Evolutionary conservation across 2,888 invertebrate genomes (phyloP).

Genomic region (Tethea ocularis): DNA sequence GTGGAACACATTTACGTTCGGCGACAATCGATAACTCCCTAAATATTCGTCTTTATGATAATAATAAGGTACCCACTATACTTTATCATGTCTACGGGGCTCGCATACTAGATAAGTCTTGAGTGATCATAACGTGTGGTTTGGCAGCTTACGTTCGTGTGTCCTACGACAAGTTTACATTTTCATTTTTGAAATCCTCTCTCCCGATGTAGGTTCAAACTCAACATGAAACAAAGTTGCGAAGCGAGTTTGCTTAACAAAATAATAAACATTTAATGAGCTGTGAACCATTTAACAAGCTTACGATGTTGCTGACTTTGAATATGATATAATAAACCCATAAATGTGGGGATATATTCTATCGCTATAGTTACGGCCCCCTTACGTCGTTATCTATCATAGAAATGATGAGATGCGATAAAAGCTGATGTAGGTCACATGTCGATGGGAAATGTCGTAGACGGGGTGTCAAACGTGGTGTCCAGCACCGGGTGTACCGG

Average conservation of each 20-base stretch:
- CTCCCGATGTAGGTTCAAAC: neutral
- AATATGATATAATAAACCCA: neutral
- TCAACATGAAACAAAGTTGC: neutral
- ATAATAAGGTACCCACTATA: neutral
- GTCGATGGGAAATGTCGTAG: constrained; percentile 34
- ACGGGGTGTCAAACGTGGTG: constrained; percentile 17
- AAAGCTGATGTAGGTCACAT: constrained; percentile 56
- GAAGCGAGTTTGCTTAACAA: neutral
- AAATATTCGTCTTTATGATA: constrained; percentile 2
- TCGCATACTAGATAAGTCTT: neutral
- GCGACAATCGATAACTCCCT: constrained; percentile 15
- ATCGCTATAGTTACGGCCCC: constrained; percentile 16
- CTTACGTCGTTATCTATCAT: constrained; percentile 17
- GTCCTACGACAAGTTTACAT: neutral
- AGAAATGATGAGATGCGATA: constrained; percentile 38
- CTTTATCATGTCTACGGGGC: neutral
- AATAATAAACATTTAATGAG: constrained; percentile 3
- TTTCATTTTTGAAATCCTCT: constrained; percentile 4
- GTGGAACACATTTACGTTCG: neutral
- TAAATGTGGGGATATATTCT: constrained; percentile 6
- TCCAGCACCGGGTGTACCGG: neutral
- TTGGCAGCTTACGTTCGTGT: neutral
- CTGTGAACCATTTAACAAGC: constrained; percentile 1
- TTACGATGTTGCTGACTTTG: neutral
- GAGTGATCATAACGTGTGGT: neutral